Evolutionary conservation across 92 coral and sea anemone genomes (phyloP).

Genomic region (Actinernus sp.): DNA sequence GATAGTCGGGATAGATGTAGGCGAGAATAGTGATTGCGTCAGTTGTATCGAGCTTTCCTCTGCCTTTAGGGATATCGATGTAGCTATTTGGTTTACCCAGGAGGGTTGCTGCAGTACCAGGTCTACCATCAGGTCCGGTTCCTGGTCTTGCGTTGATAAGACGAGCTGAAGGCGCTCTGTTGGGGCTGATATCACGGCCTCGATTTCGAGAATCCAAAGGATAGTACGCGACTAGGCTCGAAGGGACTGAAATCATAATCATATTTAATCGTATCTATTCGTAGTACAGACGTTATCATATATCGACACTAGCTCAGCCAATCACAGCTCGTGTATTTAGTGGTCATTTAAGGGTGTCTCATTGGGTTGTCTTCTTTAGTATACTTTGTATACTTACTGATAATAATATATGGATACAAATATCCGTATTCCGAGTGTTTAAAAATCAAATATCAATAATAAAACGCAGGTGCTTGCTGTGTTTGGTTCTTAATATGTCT

Average conservation of each 20-base stretch:
- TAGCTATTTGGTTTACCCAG: slow-evolving; percentile 76
- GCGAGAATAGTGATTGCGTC: slow-evolving; percentile 71
- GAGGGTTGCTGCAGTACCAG: slow-evolving; percentile 44
- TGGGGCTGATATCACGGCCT: slow-evolving; percentile 70
- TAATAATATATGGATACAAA: no score
- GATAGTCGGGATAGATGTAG: slow-evolving; percentile 44
- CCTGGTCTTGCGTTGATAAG: slow-evolving; percentile 49
- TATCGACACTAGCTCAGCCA: no score
- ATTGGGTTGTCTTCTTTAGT: no score
- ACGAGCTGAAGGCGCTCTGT: slow-evolving; percentile 54
- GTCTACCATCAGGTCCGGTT: slow-evolving; percentile 80
- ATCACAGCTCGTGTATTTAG: no score
- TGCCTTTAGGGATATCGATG: slow-evolving; percentile 61
- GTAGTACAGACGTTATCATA: no score
- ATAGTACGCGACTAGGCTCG: slow-evolving; percentile 72
- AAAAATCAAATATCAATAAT: no score
- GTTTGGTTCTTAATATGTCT: no score
- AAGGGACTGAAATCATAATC: slow-evolving; percentile 28
- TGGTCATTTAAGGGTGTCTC: no score
- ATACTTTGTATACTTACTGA: no score
- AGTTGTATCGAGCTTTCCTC: slow-evolving; percentile 66
- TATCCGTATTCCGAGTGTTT: no score
- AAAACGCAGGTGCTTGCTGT: no score
- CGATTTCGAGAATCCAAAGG: slow-evolving; percentile 58
- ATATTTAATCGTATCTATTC: no score